A percentile compares a stretch with the other conserved stretches of the same genome.
Conservation (phyloP, 2,888 invertebrate species). For the Rambutsinella grinnellia region DNA sequence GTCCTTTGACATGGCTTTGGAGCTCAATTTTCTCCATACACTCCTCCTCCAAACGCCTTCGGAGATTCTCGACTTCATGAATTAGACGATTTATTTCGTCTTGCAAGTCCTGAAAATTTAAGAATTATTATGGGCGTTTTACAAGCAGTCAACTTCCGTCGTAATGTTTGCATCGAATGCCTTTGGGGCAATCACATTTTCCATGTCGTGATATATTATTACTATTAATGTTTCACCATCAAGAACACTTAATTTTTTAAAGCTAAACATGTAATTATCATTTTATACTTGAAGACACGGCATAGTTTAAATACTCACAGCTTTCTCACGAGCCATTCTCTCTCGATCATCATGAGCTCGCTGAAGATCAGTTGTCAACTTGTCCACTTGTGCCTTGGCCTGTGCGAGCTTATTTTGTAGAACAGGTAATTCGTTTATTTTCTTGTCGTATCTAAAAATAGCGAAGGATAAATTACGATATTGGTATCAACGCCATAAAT, state of each 20-base stretch:
- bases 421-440: conserved; percentile 54
- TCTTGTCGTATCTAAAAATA: conserved; percentile 55
- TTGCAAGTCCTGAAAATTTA: conserved; percentile 54
- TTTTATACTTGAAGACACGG: no score
- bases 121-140: background rate
- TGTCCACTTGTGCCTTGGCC: conserved; percentile 55
- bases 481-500: background rate
- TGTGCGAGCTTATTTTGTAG: conserved; percentile 56
- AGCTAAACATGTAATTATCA: no score
- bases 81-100: conserved; percentile 58
- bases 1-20: conserved; percentile 55
- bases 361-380: conserved; percentile 55
- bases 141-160: background rate
- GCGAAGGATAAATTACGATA: background rate
- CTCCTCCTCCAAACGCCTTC: conserved; percentile 54
- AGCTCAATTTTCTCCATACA: conserved; percentile 60
- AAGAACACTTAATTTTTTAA: conserved; percentile 6
- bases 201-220: background rate
- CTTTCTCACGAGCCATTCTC: conserved; percentile 49
- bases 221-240: background rate
- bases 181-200: no score
- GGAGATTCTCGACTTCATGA: conserved; percentile 54
- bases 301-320: conserved; percentile 39
- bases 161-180: background rate
- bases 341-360: conserved; percentile 57